Evolutionary conservation across 2,888 invertebrate genomes (phyloP).

Genomic region (Rotaria magnacalcarata): DNA sequence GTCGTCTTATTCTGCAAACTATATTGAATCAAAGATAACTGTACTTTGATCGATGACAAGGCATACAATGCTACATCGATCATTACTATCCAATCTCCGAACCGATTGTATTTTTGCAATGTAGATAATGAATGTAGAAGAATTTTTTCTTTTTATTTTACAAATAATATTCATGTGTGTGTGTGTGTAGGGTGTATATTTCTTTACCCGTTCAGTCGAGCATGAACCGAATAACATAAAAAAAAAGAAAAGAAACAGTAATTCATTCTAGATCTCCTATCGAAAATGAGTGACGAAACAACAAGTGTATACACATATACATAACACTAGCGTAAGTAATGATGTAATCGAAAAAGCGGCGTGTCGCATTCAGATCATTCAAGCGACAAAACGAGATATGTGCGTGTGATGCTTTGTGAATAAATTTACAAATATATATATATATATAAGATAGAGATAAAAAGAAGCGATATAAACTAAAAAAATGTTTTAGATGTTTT

Average conservation of each 20-base stretch:
- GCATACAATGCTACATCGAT: not conserved
- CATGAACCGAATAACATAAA: not conserved
- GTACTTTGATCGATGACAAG: not conserved
- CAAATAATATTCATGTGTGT: not conserved
- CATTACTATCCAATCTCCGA: not conserved
- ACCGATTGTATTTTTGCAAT: not conserved
- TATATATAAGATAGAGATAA: not conserved
- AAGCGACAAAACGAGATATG: constrained; percentile 7
- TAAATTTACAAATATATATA: not conserved
- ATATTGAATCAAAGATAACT: constrained; percentile 4
- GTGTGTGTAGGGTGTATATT: not conserved
- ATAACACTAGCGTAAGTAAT: not conserved
- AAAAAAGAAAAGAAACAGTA: not conserved
- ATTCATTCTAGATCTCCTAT: constrained; percentile 10
- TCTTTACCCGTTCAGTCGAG: not conserved
- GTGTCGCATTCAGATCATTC: constrained; percentile 8
- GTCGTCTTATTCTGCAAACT: not conserved
- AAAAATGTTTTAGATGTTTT: not conserved
- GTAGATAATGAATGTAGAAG: not conserved
- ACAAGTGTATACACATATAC: not conserved
- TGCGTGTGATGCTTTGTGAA: not conserved
- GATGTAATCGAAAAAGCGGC: constrained; percentile 22
- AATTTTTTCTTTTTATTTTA: not conserved
- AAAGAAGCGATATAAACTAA: not conserved
- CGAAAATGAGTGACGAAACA: constrained; percentile 19